Base-by-base conservation (phyloP, 1,140 invertebrate genomes). In the Eurosta solidaginis region DNA sequence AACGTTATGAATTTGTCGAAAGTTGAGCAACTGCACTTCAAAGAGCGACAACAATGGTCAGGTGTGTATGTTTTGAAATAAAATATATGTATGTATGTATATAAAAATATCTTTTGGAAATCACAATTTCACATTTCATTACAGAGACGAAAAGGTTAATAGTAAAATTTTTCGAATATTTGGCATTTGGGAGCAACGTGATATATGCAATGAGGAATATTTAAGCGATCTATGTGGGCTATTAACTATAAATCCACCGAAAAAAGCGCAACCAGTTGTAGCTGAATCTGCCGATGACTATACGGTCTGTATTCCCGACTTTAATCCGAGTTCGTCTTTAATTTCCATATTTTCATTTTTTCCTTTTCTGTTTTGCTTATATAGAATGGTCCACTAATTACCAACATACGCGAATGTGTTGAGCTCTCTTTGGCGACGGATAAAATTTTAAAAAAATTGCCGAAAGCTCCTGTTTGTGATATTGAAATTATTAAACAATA, bases 181-280 rank as follows among this genome's bases (percentile, higher is more conserved):
- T 84, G 96, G 95, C 83, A 97, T 98, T 76, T 98, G 97, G 97
- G 93, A 96, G 88, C 94, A 98, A 83, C 89, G 97, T 83, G 92
- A 92, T 79, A 93, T 98, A 7, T 98, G 97, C 87, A 93, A 94
- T 85, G 92, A 95, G 83, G 93, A 94, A 81, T 97, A 96, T 85
- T 90, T 97, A 12, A 90, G 93, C 27, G 95, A 97, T 89, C 89
- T 98, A 5, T 93, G 92, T 29, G 94, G 94, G 10, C 88, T 96
- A 17, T 90, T 96, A 6, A 94, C 93, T 79, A 93, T 93, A 33
- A 91, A 92, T 20, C 92, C 93, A 36, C 91, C 92, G 78, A 93
- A 94, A 82, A 92, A 92, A 83, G 92, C 93, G 83, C 89, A 90
- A 82, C 91, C 93, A 78, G 83, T 87, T n/a, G 91, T 93, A 83